Percentiles rank a stretch among this genome's conserved stretches.
These are phyloP conservation scores for Actinostola sp. DNA, from an alignment of 92 coral and sea anemone species.

Conservation along the genomic window DNA sequence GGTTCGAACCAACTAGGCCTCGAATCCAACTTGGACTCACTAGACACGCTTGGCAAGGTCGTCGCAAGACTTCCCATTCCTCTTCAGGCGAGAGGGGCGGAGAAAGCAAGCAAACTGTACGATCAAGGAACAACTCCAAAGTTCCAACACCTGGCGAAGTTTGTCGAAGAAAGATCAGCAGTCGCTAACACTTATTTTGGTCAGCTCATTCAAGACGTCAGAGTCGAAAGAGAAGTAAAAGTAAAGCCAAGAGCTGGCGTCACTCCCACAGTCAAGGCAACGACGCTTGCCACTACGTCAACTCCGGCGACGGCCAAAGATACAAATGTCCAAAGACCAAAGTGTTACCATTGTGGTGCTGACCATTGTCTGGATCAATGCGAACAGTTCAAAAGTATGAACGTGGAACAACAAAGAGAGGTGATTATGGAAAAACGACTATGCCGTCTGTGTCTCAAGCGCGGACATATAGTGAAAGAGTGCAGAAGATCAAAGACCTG, in stretches of 20 bases:
- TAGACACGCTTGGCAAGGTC: too few species aligned
- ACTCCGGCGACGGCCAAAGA: background rate
- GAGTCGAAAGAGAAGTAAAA: too few species aligned
- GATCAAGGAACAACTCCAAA: background rate
- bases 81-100: too few species aligned
- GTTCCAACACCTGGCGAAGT: too few species aligned
- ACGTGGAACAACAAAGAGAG: conserved; percentile 29
- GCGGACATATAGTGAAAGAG: conserved; percentile 44
- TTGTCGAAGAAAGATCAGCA: too few species aligned
- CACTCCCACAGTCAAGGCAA: conserved; percentile 2
- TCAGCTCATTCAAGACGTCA: too few species aligned
- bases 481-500: conserved; percentile 46
- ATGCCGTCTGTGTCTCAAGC: too few species aligned
- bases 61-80: too few species aligned
- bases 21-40: too few species aligned
- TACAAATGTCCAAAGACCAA: conserved; percentile 11
- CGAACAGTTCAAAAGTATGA: conserved; percentile 13
- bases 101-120: background rate
- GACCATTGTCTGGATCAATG: conserved; percentile 35
- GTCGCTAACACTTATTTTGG: too few species aligned
- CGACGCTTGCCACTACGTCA: conserved; percentile 17
- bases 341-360: conserved; percentile 21
- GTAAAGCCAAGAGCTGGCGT: background rate
- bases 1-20: too few species aligned
- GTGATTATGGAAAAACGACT: conserved; percentile 47